Evolutionary conservation across 2,797 vertebrate genomes (phyloP).

Genomic region (Rhynchotus rufescens): DNA sequence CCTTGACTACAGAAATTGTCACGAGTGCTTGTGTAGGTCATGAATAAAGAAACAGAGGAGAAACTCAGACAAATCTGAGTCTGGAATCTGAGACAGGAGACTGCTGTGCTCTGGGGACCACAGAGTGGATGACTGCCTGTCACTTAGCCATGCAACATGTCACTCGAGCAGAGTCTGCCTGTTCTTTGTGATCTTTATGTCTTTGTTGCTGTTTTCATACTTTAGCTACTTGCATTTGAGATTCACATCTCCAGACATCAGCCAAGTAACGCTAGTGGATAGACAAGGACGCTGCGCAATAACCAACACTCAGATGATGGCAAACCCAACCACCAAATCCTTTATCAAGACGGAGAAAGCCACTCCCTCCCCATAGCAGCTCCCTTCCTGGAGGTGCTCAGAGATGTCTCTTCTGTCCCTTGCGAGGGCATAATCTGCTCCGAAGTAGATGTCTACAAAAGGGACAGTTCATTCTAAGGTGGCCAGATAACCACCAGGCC

Average conservation of each 20-base stretch:
- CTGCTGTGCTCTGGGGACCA: not conserved
- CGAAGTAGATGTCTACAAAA: not conserved
- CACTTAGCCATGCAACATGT: not conserved
- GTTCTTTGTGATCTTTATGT: not conserved
- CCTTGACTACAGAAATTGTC: not conserved
- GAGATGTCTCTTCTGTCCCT: not conserved
- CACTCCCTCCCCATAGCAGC: not conserved
- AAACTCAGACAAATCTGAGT: not conserved
- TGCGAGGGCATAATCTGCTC: not conserved
- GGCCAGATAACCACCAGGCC: not conserved
- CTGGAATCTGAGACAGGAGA: not conserved
- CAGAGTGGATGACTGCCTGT: not conserved
- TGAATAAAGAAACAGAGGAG: not conserved
- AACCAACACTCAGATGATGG: not conserved
- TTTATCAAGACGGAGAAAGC: not conserved
- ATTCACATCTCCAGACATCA: not conserved
- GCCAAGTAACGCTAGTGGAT: not conserved
- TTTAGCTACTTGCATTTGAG: not conserved
- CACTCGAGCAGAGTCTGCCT: not conserved
- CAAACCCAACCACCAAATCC: accelerated
- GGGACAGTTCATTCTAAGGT: not conserved
- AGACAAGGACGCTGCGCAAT: not conserved
- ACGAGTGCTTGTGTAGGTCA: not conserved
- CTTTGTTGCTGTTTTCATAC: not conserved
- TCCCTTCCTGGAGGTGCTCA: not conserved